phyloP scores from a whole-genome alignment of 2,888 invertebrate genomes.

The Nomada goodeniana region DNA sequence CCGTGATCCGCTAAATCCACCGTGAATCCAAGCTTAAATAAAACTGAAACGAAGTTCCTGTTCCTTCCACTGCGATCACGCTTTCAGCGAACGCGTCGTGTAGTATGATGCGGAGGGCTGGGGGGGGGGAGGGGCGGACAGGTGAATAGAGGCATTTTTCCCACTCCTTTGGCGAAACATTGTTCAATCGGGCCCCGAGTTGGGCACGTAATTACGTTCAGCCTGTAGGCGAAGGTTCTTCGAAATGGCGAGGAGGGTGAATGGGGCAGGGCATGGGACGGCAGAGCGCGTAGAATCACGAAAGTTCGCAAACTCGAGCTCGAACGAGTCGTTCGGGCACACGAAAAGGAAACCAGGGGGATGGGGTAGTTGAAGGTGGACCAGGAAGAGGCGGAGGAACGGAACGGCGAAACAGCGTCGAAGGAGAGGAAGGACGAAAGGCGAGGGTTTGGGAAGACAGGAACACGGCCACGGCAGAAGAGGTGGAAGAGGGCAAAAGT shows the following conservation, averaged over 20 bases:
- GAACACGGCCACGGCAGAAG: constrained; percentile 47
- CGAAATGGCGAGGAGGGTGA: neutral
- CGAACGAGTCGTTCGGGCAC: constrained; percentile 54
- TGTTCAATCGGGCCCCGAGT: constrained; percentile 41
- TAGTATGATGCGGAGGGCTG: neutral
- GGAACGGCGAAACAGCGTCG: constrained; percentile 22
- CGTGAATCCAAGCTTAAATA: neutral
- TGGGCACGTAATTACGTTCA: constrained; percentile 54
- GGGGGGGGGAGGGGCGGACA: neutral
- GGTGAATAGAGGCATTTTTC: constrained; percentile 24
- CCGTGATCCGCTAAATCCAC: neutral
- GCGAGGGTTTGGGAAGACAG: constrained; percentile 33
- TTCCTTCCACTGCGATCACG: no score
- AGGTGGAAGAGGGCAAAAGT: constrained; percentile 77
- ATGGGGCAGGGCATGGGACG: neutral
- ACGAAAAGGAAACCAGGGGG: constrained; percentile 47
- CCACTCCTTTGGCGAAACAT: constrained; percentile 3
- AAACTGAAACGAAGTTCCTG: neutral
- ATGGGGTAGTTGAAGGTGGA: constrained; percentile 46
- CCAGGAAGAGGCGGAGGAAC: constrained; percentile 43
- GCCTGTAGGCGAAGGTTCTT: constrained; percentile 26
- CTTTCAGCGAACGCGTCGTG: neutral
- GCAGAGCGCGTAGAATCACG: constrained; percentile 58
- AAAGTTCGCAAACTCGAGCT: constrained; percentile 69
- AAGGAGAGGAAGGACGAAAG: constrained; percentile 7